A percentile compares a stretch with the other conserved stretches of the same genome.
phyloP scores from a whole-genome alignment of 1,140 invertebrate species.

The Heterodera carotae region DNA sequence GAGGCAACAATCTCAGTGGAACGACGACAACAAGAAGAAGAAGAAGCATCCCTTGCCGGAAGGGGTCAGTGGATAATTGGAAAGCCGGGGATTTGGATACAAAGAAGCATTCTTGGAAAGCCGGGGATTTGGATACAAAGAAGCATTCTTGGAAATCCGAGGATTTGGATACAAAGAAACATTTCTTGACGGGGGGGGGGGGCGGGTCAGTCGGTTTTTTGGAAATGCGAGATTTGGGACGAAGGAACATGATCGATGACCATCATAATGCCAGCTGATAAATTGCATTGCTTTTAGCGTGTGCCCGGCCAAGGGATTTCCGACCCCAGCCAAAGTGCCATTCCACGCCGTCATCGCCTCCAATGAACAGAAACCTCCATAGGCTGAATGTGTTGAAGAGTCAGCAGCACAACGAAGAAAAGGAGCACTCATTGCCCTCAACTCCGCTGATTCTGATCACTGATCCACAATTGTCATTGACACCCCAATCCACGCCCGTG shows the following conservation, averaged over 20 bases:
- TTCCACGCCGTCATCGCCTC: constrained; percentile 13
- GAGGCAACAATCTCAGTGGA: not conserved
- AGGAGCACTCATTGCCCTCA: not conserved
- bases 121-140: no score
- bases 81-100: no score
- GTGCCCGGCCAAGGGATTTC: not conserved
- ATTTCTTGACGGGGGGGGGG: no score
- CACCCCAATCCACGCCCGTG: not conserved
- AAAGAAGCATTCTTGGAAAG: no score
- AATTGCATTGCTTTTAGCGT: not conserved
- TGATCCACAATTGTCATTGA: not conserved
- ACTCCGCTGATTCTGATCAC: constrained; percentile 24
- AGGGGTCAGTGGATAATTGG: not conserved
- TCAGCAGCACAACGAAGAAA: not conserved
- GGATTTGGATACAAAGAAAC: no score
- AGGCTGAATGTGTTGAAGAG: not conserved
- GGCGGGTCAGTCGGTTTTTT: no score
- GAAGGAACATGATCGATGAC: no score
- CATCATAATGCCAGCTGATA: no score
- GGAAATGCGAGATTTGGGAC: no score
- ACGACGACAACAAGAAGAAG: not conserved
- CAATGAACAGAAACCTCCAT: not conserved
- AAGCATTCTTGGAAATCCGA: no score
- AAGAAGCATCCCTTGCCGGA: not conserved
- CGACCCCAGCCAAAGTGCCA: not conserved